Evolutionary conservation across 2,888 invertebrate genomes (phyloP).

Genomic region (Erebia ligea): DNA sequence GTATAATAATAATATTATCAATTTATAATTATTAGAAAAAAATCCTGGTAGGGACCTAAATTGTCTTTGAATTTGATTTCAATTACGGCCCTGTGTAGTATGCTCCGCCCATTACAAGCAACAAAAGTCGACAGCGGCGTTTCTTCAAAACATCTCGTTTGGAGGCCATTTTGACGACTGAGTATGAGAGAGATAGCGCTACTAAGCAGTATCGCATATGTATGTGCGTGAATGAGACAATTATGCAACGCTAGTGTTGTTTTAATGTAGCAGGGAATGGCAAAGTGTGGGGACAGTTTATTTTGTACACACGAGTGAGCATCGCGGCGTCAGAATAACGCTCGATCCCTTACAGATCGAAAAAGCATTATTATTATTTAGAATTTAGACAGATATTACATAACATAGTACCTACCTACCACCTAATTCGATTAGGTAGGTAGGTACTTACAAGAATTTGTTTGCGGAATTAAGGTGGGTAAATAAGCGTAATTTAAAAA

Average conservation of each 20-base stretch:
- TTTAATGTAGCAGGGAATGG: constrained; percentile 67
- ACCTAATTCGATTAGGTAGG: too few relatives aligned
- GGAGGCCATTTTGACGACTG: constrained; percentile 83
- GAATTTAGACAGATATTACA: background rate
- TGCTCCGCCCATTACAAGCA: constrained; percentile 82
- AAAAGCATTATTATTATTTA: constrained; percentile 16
- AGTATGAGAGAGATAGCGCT: constrained; percentile 68
- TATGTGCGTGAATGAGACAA: constrained; percentile 79
- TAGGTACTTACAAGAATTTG: too few relatives aligned
- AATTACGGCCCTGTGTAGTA: constrained; percentile 65
- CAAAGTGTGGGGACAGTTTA: constrained; percentile 57
- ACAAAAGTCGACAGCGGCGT: constrained; percentile 81
- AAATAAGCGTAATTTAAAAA: too few relatives aligned
- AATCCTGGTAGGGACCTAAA: background rate
- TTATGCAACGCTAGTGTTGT: constrained; percentile 81
- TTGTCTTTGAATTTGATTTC: background rate
- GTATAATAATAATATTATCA: background rate
- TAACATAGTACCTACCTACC: too few relatives aligned
- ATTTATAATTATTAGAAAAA: background rate
- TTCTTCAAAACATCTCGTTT: constrained; percentile 84
- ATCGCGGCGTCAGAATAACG: constrained; percentile 23
- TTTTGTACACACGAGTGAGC: constrained; percentile 38
- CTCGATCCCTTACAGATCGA: constrained; percentile 6
- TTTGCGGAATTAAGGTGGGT: background rate
- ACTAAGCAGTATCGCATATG: constrained; percentile 53